Evolutionary conservation across 2,797 vertebrate genomes (phyloP), one percentile per base, ranked within the genome.

Genomic region (Iguana delicatissima): DNA sequence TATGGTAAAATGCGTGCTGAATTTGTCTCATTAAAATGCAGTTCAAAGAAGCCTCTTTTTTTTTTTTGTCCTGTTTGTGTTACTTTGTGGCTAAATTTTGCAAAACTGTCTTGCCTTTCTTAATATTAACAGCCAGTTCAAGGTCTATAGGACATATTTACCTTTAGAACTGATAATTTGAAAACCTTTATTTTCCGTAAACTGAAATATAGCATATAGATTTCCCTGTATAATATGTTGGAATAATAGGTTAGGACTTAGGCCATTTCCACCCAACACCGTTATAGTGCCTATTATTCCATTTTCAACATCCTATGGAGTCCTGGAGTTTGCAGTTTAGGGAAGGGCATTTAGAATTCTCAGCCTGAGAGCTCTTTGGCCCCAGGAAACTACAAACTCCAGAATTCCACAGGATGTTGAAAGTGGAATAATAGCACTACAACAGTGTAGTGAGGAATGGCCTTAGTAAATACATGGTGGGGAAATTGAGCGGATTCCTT

Each of bases 1-100:
- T 94, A 50, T 73, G 92, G 0, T 84, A 73, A 82, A 79, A 62
- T 89, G 77, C 88, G 72, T 14, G 76, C 73, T 74, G 87, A 91
- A 93, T 83, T 93, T 0, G 0, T 92, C 85, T 81, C 0, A 0
- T 89, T 87, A 92, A 95, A 96, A 93, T 90, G 69, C 87, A 0
- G 1, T 92, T 88, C 79, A 89, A 73, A 59, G n/a, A 89, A 86
- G 89, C 89, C 22, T 64, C 13, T 72, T 46, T 46, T 46, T 42
- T 42, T 42, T 46, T 46, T 46, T 89, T 90, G 35, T 62, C 87
- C 85, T 87, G 92, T 91, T 64, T 89, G 92, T 89, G 77, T 87
- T 87, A 59, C 0, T 0, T 10, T 12, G 77, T 57, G 22, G 59
- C 64, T 52, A 76, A 80, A 46, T 81, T 89, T 90, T 0, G 0